These are phyloP conservation scores for Uloborus diversus DNA, from an alignment of 1,140 invertebrate genomes.

Conservation along the genomic window DNA sequence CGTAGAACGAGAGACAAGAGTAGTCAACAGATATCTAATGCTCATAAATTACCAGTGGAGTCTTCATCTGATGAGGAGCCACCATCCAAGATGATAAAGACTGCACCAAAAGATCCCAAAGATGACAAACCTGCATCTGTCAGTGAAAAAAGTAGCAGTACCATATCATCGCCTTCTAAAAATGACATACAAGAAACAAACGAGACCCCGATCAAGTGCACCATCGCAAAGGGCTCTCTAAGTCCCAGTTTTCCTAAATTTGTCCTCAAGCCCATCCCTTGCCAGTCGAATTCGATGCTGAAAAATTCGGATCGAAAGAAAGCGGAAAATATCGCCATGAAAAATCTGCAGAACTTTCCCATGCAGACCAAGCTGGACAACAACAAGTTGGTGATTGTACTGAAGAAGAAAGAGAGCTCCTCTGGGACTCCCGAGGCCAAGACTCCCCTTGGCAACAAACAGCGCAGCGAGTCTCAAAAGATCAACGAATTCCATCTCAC, in stretches of 20 bases:
- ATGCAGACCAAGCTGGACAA: neutral
- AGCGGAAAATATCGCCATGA: neutral
- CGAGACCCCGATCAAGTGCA: too few relatives aligned
- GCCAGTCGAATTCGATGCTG: conserved; percentile 37
- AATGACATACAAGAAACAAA: too few relatives aligned
- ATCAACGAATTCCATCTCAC: conserved; percentile 40
- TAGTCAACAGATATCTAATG: neutral
- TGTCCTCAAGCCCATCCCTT: conserved; percentile 42
- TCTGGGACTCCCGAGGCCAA: neutral
- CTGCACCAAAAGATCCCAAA: neutral
- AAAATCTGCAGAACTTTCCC: neutral
- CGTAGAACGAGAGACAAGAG: conserved; percentile 38
- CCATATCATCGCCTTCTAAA: too few relatives aligned
- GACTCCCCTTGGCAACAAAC: neutral
- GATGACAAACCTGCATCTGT: neutral
- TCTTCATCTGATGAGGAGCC: neutral
- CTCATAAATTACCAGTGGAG: neutral
- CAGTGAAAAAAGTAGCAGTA: neutral
- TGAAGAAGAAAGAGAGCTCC: conserved; percentile 10
- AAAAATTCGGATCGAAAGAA: conserved; percentile 3
- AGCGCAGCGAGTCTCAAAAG: neutral
- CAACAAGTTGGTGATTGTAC: conserved; percentile 35
- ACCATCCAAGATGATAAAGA: neutral
- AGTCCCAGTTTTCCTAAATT: conserved; percentile 36
- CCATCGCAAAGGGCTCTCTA: too few relatives aligned